Evolutionary conservation across 2,888 invertebrate genomes (phyloP), one percentile per base, ranked within the genome.

Genomic region (Brachyopa scutellaris): DNA sequence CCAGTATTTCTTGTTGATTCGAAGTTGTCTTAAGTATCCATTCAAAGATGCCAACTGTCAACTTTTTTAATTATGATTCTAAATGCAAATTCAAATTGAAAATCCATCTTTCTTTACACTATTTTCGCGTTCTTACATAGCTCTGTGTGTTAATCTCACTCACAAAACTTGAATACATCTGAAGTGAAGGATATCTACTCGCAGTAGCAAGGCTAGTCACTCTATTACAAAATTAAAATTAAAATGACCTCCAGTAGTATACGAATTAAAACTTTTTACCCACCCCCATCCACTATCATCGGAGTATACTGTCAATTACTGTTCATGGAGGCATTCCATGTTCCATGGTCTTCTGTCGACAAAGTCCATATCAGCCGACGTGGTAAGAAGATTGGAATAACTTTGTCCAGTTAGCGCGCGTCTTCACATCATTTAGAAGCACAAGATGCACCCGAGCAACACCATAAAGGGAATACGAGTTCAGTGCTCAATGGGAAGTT

Each of bases 241-340:
- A 7, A 51, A 59, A 70, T 40, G 49, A 59, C 70, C 49, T 31
- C 45, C 11, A 45, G 45, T 8, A 11, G 61, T 2, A 33, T n/a
- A n/a, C n/a, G n/a, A 13, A 23, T 5, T 7, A 17, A 29, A 47
- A 45, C 4, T 61, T 61, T 9, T n/a, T 9, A 2, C 5, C 15
- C 19, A 21, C 13, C 45, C 8, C 9, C 6, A 4, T 6, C 47
- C 64, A 51, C 47, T 61, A 61, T 73, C 62, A 42, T 11, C 11
- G 26, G n/a, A n/a, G n/a, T n/a, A n/a, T 31, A 51, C 62, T 78
- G 77, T 78, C 77, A 72, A 78, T 78, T 78, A 78, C 57, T 72
- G 77, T 78, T 78, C 72, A 78, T n/a, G n/a, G 21, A 57, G 57
- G 49, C 49, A 72, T 78, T 78, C 64, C 42, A 78, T 42, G 40